Evolutionary conservation across 1,140 invertebrate species (phyloP).

Genomic region (Rhopalosiphum padi): DNA sequence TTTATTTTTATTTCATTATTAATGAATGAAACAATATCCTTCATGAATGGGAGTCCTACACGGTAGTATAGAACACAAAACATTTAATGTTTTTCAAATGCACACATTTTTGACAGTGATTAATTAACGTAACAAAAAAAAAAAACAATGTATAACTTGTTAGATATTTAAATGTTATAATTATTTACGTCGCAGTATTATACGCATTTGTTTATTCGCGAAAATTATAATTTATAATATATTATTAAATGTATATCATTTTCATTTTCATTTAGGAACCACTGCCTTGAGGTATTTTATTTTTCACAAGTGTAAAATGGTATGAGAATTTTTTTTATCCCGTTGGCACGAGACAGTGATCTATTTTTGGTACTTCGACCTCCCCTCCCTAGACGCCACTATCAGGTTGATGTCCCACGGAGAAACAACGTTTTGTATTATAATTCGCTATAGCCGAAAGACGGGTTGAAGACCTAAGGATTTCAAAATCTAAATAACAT

Average conservation of each 20-base stretch:
- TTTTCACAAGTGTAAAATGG: constrained; percentile 37
- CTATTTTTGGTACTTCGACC: constrained; percentile 29
- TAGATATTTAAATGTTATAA: not conserved
- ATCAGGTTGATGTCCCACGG: not conserved
- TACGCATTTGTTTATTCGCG: not conserved
- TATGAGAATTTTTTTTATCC: constrained; percentile 21
- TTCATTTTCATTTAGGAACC: constrained; percentile 27
- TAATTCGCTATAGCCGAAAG: constrained; percentile 2
- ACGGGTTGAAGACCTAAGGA: constrained; percentile 1
- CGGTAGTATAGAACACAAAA: not conserved
- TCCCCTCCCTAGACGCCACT: not conserved
- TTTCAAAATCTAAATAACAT: constrained; percentile 31
- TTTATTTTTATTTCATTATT: constrained; percentile 3
- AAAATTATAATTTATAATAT: not conserved
- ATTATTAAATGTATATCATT: not conserved
- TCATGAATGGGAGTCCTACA: constrained; percentile 1
- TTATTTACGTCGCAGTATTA: not conserved
- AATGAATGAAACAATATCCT: constrained; percentile 5
- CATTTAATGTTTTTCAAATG: not conserved
- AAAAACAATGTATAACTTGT: not conserved
- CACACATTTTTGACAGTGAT: not conserved
- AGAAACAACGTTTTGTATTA: constrained; percentile 23
- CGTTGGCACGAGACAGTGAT: not conserved
- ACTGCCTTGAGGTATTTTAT: constrained; percentile 30
- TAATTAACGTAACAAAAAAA: not conserved